phyloP scores from a whole-genome alignment of 2,797 vertebrate species.

The Bovichtus diacanthus region DNA sequence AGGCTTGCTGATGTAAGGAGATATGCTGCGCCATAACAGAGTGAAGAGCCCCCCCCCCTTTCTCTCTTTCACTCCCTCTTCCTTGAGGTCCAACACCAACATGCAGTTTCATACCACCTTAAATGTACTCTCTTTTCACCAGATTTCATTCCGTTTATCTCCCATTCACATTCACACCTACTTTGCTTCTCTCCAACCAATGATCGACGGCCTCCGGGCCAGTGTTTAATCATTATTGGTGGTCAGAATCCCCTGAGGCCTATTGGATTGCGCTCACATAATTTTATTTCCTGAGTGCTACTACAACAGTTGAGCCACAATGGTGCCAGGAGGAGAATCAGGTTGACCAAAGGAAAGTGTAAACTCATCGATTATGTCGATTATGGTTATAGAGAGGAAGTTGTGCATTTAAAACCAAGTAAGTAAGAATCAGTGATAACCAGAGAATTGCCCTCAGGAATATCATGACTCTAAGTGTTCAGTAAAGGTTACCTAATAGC shows the following conservation, averaged over 20 bases:
- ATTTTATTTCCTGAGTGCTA: conserved; percentile 38
- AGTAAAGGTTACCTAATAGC: neutral
- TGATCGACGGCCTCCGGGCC: conserved; percentile 27
- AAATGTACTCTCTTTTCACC: neutral
- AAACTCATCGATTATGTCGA: conserved; percentile 35
- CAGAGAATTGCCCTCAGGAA: neutral
- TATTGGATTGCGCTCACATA: conserved; percentile 40
- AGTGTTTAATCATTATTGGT: conserved; percentile 30
- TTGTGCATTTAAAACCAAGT: neutral
- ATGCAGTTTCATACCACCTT: neutral
- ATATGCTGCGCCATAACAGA: conserved; percentile 25
- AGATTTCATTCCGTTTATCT: neutral
- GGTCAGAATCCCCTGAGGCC: conserved; percentile 36
- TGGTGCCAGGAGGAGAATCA: conserved; percentile 9
- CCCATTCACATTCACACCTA: conserved; percentile 5
- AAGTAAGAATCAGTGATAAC: neutral
- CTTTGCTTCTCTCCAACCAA: neutral
- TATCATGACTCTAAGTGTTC: neutral
- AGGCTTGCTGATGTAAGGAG: conserved; percentile 36
- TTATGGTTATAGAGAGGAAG: neutral
- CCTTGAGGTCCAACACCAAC: neutral
- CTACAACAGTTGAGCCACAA: conserved; percentile 10
- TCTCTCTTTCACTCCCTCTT: neutral
- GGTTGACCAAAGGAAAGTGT: conserved; percentile 24
- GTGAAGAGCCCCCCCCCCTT: neutral